Conservation (phyloP, 2,797 vertebrate species). For the Smutsia temminckii region DNA sequence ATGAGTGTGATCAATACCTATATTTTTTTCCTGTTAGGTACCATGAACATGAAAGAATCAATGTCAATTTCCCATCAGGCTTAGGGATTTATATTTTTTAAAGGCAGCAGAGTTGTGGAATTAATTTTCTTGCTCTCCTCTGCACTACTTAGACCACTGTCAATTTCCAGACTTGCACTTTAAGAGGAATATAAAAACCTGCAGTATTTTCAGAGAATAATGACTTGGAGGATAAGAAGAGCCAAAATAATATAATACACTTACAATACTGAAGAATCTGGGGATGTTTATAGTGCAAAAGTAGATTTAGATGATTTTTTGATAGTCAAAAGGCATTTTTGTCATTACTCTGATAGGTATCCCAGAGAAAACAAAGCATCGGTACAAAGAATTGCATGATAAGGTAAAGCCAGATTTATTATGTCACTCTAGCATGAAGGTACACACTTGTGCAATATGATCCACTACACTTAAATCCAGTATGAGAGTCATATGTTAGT, state of each 20-base stretch:
- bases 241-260: not conserved
- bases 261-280: not conserved
- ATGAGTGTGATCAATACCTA: not conserved
- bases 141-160: not conserved
- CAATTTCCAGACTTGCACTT: not conserved
- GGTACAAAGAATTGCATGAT: not conserved
- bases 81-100: conserved; percentile 12
- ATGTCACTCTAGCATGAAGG: not conserved
- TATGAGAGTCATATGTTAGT: not conserved
- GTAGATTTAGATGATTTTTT: not conserved
- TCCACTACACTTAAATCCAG: not conserved
- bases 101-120: not conserved
- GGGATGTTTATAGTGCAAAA: not conserved
- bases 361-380: not conserved
- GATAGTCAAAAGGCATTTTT: not conserved
- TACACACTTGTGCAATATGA: not conserved
- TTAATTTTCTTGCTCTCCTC: not conserved
- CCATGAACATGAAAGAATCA: not conserved
- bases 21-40: not conserved
- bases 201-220: not conserved
- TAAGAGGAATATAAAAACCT: not conserved
- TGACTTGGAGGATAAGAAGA: not conserved
- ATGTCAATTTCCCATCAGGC: not conserved
- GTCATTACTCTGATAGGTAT: not conserved
- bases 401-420: not conserved